Evolutionary conservation across 2,113 vertebrate species (phyloP), one percentile per base, ranked within the genome.

Genomic region (Prunella himalayana): DNA sequence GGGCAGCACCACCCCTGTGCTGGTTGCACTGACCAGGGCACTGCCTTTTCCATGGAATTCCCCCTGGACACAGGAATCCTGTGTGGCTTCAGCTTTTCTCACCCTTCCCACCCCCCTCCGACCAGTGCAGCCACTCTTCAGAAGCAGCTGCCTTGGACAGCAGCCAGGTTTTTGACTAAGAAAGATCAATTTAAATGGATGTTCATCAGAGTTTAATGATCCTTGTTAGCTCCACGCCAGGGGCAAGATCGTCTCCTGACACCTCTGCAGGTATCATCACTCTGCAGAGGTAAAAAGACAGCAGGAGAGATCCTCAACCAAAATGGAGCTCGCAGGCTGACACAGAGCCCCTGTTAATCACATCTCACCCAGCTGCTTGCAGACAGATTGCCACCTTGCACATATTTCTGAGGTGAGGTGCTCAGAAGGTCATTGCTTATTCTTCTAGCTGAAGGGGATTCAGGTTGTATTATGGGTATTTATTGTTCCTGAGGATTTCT

Each of bases 141-240:
- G 28, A 27, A 72, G 37, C 1, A 0, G 45, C 65, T 69, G 61
- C 90, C 88, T 83, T 81, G 88, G 76, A 23, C 27, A 54, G 51
- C 2, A 81, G 71, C 80, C 96, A 93, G 37, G 7, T 28, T 86
- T 94, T 84, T 86, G 68, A 37, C 88, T 86, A 59, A 54, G 54
- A 44, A 89, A 60, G 53, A 95, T 97, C 71, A 12, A 86, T 95
- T 93, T 92, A 81, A 93, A 93, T 63, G 68, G 72, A 51, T 93
- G 60, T 88, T 97, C 92, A 95, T 96, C 86, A 83, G 76, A 53
- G 82, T 70, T 95, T 95, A 96, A 95, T 90, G 94, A 93, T 88
- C 83, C 92, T 92, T 90, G 86, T 94, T 93, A 95, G 91, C 60
- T 54, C 64, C 30, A 30, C 0, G 72, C 95, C 64, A 14, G 76